A percentile compares a stretch with the other conserved stretches of the same genome.
Evolutionary conservation across 2,888 invertebrate genomes (phyloP).

Genomic region (Acanthoscelides obtectus): DNA sequence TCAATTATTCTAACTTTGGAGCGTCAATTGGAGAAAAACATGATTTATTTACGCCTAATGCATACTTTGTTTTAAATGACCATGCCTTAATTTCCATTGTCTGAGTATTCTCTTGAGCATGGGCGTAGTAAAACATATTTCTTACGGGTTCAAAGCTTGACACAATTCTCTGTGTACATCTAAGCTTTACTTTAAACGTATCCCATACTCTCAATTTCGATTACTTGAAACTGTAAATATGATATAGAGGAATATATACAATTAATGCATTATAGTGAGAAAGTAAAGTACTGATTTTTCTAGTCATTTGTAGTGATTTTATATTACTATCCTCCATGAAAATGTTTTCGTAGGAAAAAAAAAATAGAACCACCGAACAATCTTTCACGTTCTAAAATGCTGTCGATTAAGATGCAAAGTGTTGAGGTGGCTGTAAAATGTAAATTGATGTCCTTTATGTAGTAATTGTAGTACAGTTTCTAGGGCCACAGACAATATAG

Average conservation of each 20-base stretch:
- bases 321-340: background rate
- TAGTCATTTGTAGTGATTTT: constrained; percentile 9
- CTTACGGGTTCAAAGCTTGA: no score
- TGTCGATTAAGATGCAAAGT: background rate
- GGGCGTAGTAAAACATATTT: no score
- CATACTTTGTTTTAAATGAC: no score
- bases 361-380: background rate
- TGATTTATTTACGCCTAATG: no score
- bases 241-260: background rate
- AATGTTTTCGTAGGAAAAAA: background rate
- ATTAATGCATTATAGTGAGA: background rate
- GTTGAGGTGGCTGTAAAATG: background rate
- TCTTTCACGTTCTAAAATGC: background rate
- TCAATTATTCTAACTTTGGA: no score
- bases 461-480: background rate
- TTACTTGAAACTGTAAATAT: background rate
- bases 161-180: no score
- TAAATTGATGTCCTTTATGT: background rate
- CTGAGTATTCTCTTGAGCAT: no score
- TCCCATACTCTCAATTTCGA: no score
- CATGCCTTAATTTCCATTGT: no score
- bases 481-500: background rate
- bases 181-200: no score
- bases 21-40: no score
- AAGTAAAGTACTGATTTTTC: constrained; percentile 11